Evolutionary conservation across 2,113 vertebrate species (phyloP).

Genomic region (Cyanoliseus patagonus): DNA sequence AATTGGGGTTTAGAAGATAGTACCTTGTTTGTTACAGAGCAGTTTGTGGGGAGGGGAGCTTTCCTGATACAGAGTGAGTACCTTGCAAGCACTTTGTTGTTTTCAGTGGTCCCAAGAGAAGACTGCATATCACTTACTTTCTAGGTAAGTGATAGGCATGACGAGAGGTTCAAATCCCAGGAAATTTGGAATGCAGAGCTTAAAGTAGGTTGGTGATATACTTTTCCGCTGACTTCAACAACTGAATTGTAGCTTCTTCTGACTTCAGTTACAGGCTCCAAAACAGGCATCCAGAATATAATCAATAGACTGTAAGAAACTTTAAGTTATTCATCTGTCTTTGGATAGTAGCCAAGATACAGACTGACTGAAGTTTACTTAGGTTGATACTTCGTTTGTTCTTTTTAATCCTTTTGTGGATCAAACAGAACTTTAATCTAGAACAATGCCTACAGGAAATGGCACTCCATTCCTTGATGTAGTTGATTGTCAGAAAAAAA

Average conservation of each 20-base stretch:
- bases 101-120: background rate
- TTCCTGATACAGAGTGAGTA: background rate
- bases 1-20: background rate
- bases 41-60: accelerated
- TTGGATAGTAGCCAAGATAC: background rate
- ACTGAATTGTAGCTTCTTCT: background rate
- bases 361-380: background rate
- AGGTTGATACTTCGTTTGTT: background rate
- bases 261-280: background rate
- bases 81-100: background rate
- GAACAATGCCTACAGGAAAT: background rate
- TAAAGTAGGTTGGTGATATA: background rate
- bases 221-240: background rate
- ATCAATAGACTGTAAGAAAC: background rate
- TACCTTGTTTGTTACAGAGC: background rate
- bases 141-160: background rate
- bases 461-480: background rate
- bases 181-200: background rate
- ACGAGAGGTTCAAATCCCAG: background rate
- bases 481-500: background rate
- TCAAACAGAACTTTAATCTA: background rate
- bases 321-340: background rate
- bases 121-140: background rate
- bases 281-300: background rate
- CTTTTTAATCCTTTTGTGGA: background rate